Conservation (phyloP, 2,888 invertebrate genomes). For the Sinelater perroti region DNA sequence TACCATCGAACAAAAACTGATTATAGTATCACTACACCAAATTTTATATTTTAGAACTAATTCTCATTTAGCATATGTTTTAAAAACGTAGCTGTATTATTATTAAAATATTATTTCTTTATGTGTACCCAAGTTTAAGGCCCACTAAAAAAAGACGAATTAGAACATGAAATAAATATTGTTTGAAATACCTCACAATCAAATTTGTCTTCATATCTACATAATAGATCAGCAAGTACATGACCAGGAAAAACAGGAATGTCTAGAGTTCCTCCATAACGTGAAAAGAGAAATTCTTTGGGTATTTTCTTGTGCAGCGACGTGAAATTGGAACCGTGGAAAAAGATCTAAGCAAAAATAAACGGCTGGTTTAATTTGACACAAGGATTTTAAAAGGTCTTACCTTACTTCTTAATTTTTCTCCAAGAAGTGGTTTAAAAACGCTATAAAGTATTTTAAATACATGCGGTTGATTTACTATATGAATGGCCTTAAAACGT, state of each 20-base stretch:
- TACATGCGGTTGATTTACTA: conserved; percentile 86
- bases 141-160: too few species aligned
- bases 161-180: too few species aligned
- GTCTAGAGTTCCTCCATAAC: conserved; percentile 74
- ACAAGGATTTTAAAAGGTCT: too few species aligned
- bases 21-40: too few species aligned
- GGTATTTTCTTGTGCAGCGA: conserved; percentile 69
- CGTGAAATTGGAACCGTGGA: conserved; percentile 76
- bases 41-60: too few species aligned
- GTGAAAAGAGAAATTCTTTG: conserved; percentile 66
- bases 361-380: too few species aligned
- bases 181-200: too few species aligned
- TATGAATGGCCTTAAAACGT: conserved; percentile 84
- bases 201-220: conserved; percentile 72
- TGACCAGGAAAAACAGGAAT: conserved; percentile 71
- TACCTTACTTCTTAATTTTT: conserved; percentile 81
- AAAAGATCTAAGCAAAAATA: conserved; percentile 67
- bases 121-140: too few species aligned
- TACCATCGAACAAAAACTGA: too few species aligned
- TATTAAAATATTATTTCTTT: too few species aligned
- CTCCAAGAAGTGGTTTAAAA: conserved; percentile 87
- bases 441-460: conserved; percentile 88
- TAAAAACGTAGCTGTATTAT: too few species aligned
- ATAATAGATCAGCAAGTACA: conserved; percentile 72
- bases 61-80: too few species aligned